Conservation (phyloP, 2,888 invertebrate species). For the Tinea semifulvella region DNA sequence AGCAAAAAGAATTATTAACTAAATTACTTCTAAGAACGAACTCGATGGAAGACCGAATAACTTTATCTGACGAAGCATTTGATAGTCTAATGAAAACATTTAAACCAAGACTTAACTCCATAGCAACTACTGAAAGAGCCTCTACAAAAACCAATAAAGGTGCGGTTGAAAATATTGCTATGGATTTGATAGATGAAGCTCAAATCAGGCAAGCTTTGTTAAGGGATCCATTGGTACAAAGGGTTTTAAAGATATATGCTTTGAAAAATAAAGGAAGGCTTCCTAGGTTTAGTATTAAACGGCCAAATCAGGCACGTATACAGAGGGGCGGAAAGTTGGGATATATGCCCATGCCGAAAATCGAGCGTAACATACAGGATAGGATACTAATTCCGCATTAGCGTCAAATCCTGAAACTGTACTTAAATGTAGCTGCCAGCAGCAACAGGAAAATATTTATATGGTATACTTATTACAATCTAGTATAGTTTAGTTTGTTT, state of each 20-base stretch:
- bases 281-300: too few relatives aligned
- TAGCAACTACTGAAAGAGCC: neutral
- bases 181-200: conserved; percentile 34
- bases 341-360: too few relatives aligned
- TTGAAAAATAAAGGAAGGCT: neutral
- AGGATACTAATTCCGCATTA: too few relatives aligned
- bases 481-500: too few relatives aligned
- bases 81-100: neutral
- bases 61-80: neutral
- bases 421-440: too few relatives aligned
- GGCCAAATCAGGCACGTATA: too few relatives aligned
- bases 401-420: too few relatives aligned
- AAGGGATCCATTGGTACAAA: conserved; percentile 33
- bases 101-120: neutral
- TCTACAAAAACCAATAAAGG: neutral
- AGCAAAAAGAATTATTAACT: neutral
- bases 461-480: too few relatives aligned
- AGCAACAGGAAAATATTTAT: too few relatives aligned
- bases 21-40: neutral
- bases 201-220: conserved; percentile 30
- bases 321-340: too few relatives aligned
- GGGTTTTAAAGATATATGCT: conserved; percentile 33
- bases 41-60: neutral
- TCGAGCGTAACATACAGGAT: too few relatives aligned
- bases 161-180: conserved; percentile 20